phyloP scores from a whole-genome alignment of 2,888 invertebrate genomes.

The Troides aeacus region DNA sequence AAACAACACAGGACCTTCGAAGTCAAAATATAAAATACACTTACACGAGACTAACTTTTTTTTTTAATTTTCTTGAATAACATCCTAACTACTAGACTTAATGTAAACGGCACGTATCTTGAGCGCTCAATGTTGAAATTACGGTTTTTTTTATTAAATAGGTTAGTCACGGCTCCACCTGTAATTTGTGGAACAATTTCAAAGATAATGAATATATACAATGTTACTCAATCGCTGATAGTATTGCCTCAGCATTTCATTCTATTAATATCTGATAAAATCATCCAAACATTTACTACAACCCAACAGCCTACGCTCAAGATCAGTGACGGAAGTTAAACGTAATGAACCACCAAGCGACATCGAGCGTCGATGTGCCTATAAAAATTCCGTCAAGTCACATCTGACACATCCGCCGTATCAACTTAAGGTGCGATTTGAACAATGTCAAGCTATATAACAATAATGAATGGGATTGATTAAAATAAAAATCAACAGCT shows the following conservation, averaged over 20 bases:
- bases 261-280: not conserved
- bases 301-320: not conserved
- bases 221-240: too few relatives aligned
- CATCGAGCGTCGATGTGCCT: conserved; percentile 42
- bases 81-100: conserved; percentile 37
- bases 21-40: conserved; percentile 31
- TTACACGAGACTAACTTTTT: conserved; percentile 27
- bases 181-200: too few relatives aligned
- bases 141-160: not conserved
- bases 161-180: too few relatives aligned
- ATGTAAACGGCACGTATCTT: not conserved
- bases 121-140: not conserved
- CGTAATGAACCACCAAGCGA: conserved; percentile 39
- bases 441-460: conserved; percentile 6
- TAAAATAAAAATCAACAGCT: conserved; percentile 3
- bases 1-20: conserved; percentile 35
- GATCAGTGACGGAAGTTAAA: conserved; percentile 15
- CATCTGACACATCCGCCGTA: conserved; percentile 15
- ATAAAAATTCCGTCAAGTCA: conserved; percentile 35
- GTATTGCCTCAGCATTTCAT: not conserved
- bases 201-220: too few relatives aligned
- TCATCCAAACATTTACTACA: not conserved
- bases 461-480: conserved; percentile 1
- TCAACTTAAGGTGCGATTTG: conserved; percentile 15
- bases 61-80: conserved; percentile 31